These are phyloP conservation scores for Mastomys natalensis DNA, from an alignment of 2,113 vertebrate genomes.

Conservation along the genomic window DNA sequence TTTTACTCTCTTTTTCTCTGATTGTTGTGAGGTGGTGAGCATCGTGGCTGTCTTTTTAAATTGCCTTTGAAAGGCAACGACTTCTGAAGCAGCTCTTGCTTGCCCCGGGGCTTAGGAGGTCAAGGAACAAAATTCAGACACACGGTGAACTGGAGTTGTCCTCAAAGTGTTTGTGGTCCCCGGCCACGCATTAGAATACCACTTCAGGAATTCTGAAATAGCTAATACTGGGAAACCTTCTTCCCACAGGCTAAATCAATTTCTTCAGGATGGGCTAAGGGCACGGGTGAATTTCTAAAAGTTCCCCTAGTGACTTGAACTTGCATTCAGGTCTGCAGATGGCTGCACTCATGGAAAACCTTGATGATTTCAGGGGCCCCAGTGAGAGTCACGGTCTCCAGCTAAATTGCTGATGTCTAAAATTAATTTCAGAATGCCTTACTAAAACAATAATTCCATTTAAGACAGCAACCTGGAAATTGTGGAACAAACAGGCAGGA, in stretches of 20 bases:
- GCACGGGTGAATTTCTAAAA: not conserved
- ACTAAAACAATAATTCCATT: not conserved
- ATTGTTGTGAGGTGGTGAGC: not conserved
- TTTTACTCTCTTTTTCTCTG: constrained; percentile 59
- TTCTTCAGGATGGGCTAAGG: not conserved
- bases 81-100: not conserved
- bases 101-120: not conserved
- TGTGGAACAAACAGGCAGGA: not conserved
- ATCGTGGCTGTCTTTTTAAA: constrained; percentile 22
- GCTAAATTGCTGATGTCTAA: not conserved
- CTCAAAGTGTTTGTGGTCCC: not conserved
- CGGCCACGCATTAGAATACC: not conserved
- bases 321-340: not conserved
- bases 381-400: not conserved
- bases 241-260: not conserved
- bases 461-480: not conserved
- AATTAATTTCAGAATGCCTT: not conserved
- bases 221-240: not conserved
- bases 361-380: not conserved
- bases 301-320: not conserved
- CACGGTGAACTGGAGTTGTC: not conserved
- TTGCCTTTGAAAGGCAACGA: constrained; percentile 71
- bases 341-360: not conserved
- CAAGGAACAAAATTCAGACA: constrained; percentile 24
- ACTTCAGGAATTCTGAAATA: not conserved